These are phyloP conservation scores for Ricordea florida DNA, from an alignment of 92 coral and sea anemone species.

Conservation along the genomic window DNA sequence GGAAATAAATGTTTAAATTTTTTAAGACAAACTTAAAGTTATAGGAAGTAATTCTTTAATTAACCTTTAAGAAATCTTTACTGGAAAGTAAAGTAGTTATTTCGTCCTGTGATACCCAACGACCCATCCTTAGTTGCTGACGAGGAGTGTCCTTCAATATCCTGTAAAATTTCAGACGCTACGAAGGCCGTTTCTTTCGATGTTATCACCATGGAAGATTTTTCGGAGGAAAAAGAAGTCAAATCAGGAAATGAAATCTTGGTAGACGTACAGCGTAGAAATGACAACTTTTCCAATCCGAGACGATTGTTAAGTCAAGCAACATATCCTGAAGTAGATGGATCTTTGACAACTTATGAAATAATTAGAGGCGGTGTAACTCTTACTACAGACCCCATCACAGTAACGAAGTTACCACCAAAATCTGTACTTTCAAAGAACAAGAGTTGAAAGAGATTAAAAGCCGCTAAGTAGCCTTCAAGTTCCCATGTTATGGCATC, in stretches of 20 bases:
- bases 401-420: conserved; percentile 10
- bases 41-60: too few species aligned
- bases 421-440: conserved; percentile 5
- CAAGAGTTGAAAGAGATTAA: background rate
- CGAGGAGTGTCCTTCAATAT: too few species aligned
- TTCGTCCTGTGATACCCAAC: background rate
- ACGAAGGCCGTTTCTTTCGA: background rate
- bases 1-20: too few species aligned
- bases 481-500: conserved; percentile 14
- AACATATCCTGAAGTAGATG: conserved; percentile 11
- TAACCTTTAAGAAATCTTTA: background rate
- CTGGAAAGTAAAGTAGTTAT: background rate
- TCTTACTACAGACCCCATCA: background rate
- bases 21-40: too few species aligned
- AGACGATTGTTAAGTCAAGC: conserved; percentile 4
- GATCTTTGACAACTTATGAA: background rate
- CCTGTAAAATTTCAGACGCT: background rate
- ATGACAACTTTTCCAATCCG: conserved; percentile 20
- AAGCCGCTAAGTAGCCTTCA: background rate
- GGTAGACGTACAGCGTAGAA: background rate
- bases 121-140: too few species aligned
- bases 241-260: background rate
- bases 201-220: background rate
- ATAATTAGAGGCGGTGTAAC: background rate
- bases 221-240: background rate